Conservation (phyloP, 2,888 invertebrate species). For the Amphimallon solstitiale region DNA sequence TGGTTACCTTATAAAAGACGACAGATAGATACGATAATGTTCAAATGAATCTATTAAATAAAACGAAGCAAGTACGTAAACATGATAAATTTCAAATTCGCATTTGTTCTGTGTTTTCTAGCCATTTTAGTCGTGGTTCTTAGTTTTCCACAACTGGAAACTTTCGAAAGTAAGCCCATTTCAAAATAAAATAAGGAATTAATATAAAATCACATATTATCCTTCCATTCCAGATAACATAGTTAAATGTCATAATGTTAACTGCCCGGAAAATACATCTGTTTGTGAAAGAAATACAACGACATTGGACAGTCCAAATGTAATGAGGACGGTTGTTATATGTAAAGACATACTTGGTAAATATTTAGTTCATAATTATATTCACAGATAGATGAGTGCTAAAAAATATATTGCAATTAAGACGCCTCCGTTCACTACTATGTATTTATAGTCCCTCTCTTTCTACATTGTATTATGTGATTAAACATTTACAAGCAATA, state of each 20-base stretch:
- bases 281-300: conserved; percentile 26
- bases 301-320: conserved; percentile 5
- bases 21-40: neutral
- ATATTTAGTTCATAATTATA: too few species aligned
- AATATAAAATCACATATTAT: neutral
- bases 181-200: neutral
- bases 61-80: neutral
- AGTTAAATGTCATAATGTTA: conserved; percentile 12
- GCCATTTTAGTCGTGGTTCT: neutral
- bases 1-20: conserved; percentile 19
- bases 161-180: neutral
- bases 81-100: neutral
- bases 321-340: conserved; percentile 5
- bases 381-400: too few species aligned
- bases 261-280: neutral
- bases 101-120: neutral
- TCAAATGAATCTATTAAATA: neutral
- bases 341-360: conserved; percentile 21
- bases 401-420: too few species aligned
- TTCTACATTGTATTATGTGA: too few species aligned
- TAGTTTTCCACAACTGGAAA: neutral
- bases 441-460: too few species aligned
- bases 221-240: conserved; percentile 3
- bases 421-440: too few species aligned
- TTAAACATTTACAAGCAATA: too few species aligned